phyloP scores from a whole-genome alignment of 2,113 vertebrate genomes.

The Prolemur simus region DNA sequence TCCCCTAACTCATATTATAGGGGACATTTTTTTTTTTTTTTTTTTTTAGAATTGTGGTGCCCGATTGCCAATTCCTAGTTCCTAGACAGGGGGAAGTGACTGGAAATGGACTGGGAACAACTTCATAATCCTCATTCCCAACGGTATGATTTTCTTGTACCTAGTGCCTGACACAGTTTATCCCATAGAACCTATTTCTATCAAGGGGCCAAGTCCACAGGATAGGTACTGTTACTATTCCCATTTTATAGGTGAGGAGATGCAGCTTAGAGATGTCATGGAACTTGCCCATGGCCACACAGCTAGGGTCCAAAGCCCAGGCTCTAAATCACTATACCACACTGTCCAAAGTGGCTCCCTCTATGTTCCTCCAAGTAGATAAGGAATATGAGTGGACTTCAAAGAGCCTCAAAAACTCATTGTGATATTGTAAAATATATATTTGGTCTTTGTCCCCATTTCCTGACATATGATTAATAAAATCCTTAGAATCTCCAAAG shows the following conservation, averaged over 20 bases:
- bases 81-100: not conserved
- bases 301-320: not conserved
- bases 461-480: not conserved
- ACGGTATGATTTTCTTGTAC: not conserved
- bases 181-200: not conserved
- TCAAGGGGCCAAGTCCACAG: not conserved
- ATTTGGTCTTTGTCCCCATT: not conserved
- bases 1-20: not conserved
- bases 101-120: not conserved
- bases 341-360: not conserved
- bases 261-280: not conserved
- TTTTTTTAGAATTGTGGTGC: not conserved
- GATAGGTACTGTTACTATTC: not conserved
- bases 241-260: not conserved
- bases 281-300: not conserved
- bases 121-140: not conserved
- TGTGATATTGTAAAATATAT: not conserved
- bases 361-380: not conserved
- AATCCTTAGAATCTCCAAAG: not conserved
- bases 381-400: not conserved
- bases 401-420: not conserved
- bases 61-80: not conserved
- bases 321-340: not conserved
- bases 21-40: not conserved
- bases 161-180: not conserved